These are phyloP conservation scores for Pycnomerus fuliginosus DNA, from an alignment of 2,888 invertebrate species.

Conservation along the genomic window DNA sequence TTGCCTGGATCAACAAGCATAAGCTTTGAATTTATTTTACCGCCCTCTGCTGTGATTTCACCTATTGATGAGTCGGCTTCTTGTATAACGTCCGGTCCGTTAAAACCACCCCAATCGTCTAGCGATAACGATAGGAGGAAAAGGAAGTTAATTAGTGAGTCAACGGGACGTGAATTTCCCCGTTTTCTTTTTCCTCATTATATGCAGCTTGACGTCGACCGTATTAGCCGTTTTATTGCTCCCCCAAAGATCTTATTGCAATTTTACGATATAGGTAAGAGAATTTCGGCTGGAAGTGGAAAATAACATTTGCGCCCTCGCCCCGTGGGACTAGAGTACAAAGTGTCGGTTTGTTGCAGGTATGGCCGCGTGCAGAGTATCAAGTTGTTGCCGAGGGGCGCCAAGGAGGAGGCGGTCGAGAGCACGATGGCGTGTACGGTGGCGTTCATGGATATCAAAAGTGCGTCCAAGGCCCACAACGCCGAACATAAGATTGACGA, in stretches of 20 bases:
- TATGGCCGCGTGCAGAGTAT: conserved; percentile 98
- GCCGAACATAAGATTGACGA: conserved; percentile 88
- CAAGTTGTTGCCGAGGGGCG: conserved; percentile 76
- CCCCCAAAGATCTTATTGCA: not conserved
- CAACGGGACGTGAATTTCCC: too few relatives aligned
- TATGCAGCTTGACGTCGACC: not conserved
- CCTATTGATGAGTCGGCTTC: too few relatives aligned
- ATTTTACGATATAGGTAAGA: not conserved
- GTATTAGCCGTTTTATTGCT: not conserved
- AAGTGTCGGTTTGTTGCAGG: conserved; percentile 57
- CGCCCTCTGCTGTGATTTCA: too few relatives aligned
- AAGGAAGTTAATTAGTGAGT: too few relatives aligned
- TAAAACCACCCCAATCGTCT: too few relatives aligned
- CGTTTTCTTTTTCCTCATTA: not conserved
- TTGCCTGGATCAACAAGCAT: too few relatives aligned
- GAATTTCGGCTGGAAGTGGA: not conserved
- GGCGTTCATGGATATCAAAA: conserved; percentile 96
- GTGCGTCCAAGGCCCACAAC: conserved; percentile 89
- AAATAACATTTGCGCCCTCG: not conserved
- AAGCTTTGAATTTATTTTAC: too few relatives aligned
- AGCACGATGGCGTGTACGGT: conserved; percentile 81
- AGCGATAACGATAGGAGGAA: too few relatives aligned
- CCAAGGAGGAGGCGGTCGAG: conserved; percentile 58
- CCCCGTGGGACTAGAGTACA: not conserved
- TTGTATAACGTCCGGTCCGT: too few relatives aligned